phyloP scores from a whole-genome alignment of 2,797 vertebrate species.

The Euthynnus affinis region DNA sequence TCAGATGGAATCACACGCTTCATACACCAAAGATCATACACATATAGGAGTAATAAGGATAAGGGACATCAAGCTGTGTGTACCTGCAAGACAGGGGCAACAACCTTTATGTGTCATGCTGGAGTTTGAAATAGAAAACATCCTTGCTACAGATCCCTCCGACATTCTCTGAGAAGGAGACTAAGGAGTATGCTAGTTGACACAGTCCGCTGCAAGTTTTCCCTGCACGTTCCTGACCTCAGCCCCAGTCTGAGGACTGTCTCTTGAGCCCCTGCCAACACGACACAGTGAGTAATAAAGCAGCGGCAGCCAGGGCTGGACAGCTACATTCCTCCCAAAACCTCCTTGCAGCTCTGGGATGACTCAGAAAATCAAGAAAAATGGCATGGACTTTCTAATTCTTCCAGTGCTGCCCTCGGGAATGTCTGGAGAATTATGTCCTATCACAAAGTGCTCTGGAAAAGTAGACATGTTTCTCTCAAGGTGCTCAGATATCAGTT shows the following conservation, averaged over 20 bases:
- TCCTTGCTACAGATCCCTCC: constrained; percentile 21
- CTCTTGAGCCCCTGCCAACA: constrained; percentile 68
- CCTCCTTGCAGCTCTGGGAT: constrained; percentile 45
- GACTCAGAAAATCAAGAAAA: constrained; percentile 63
- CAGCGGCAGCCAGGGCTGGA: constrained; percentile 58
- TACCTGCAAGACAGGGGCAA: background rate
- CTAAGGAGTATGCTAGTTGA: constrained; percentile 50
- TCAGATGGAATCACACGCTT: constrained; percentile 53
- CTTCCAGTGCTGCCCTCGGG: constrained; percentile 27
- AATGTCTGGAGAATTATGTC: constrained; percentile 52
- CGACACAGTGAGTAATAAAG: constrained; percentile 75
- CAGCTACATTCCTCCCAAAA: constrained; percentile 65
- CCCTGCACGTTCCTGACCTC: constrained; percentile 73
- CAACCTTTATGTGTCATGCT: constrained; percentile 28
- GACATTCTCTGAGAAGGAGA: constrained; percentile 13
- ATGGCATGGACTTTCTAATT: constrained; percentile 40
- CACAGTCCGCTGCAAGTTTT: constrained; percentile 55
- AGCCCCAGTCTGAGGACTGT: constrained; percentile 70
- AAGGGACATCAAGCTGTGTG: constrained; percentile 51
- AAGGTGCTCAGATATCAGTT: constrained; percentile 43
- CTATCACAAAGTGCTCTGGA: constrained; percentile 37
- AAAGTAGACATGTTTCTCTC: constrained; percentile 40
- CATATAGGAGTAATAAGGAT: constrained; percentile 38
- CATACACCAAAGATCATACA: constrained; percentile 50
- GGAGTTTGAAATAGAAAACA: constrained; percentile 35